A percentile compares a stretch with the other conserved stretches of the same genome.
Evolutionary conservation across 2,113 vertebrate species (phyloP).

Genomic region (Mesitornis unicolor): DNA sequence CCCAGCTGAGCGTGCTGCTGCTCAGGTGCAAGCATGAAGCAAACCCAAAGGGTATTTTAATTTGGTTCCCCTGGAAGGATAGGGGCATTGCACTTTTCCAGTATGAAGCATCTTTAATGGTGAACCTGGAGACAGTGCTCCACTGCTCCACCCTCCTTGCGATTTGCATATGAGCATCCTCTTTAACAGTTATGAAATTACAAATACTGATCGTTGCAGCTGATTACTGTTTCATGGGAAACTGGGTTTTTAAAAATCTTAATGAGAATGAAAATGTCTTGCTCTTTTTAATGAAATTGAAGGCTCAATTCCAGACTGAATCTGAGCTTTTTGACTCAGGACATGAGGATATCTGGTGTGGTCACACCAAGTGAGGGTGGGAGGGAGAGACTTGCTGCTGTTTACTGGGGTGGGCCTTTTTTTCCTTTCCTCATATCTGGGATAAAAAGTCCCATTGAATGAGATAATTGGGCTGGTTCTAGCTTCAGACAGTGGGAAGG

Average conservation of each 20-base stretch:
- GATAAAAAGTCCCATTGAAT: background rate
- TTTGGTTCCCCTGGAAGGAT: background rate
- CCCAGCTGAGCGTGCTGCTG: rapidly evolving
- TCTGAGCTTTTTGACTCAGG: background rate
- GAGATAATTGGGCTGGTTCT: too few species aligned
- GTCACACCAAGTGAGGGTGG: background rate
- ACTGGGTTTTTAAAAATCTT: background rate
- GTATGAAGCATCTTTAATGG: background rate
- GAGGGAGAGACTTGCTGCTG: background rate
- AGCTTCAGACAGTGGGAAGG: background rate
- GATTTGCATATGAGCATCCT: background rate
- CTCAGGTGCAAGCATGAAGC: background rate
- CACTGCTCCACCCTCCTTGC: background rate
- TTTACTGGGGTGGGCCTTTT: background rate
- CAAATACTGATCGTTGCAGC: background rate
- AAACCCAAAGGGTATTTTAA: background rate
- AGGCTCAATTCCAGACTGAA: background rate
- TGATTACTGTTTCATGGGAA: background rate
- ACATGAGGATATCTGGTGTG: background rate
- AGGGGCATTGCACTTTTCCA: rapidly evolving
- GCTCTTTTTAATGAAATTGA: background rate
- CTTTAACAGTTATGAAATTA: background rate
- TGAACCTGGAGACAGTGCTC: background rate
- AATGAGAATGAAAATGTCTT: background rate
- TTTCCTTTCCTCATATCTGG: rapidly evolving